Conservation (phyloP, 2,888 invertebrate species). For the Agriopis marginaria region DNA sequence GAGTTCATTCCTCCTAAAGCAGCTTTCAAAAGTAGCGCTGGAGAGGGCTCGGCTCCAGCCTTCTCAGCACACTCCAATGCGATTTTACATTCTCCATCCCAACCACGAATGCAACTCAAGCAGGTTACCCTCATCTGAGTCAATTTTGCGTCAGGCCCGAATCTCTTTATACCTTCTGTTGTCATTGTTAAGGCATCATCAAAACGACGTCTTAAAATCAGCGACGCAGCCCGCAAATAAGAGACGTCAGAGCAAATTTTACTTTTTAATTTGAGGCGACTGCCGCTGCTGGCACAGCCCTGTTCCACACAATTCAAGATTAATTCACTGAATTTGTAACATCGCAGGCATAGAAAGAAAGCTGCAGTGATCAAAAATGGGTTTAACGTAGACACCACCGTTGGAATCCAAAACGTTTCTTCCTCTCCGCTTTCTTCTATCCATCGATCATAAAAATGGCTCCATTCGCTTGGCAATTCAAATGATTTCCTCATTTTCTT, state of each 20-base stretch:
- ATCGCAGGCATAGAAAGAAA: slow-evolving; percentile 77
- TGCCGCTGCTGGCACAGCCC: slow-evolving; percentile 66
- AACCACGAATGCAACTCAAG: slow-evolving; percentile 59
- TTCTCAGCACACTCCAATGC: slow-evolving; percentile 67
- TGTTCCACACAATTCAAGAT: slow-evolving; percentile 67
- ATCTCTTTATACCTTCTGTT: slow-evolving; percentile 58
- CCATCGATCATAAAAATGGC: slow-evolving; percentile 68
- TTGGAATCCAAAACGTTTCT: slow-evolving; percentile 74
- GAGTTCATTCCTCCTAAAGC: slow-evolving; percentile 62
- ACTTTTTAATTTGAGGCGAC: slow-evolving; percentile 45
- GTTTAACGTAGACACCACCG: slow-evolving; percentile 56
- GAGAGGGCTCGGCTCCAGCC: slow-evolving; percentile 62
- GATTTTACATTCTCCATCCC: slow-evolving; percentile 69
- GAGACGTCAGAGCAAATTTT: slow-evolving; percentile 58
- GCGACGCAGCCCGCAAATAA: slow-evolving; percentile 71
- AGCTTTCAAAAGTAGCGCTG: slow-evolving; percentile 65
- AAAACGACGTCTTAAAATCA: slow-evolving; percentile 59
- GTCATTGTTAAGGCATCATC: slow-evolving; percentile 62
- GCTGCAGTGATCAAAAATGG: slow-evolving; percentile 76
- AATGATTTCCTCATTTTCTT: slow-evolving; percentile 76
- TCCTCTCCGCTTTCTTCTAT: slow-evolving; percentile 73
- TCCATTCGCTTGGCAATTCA: slow-evolving; percentile 70
- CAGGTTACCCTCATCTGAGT: slow-evolving; percentile 72
- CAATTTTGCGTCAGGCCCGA: slow-evolving; percentile 70
- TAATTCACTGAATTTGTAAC: slow-evolving; percentile 68